phyloP scores from a whole-genome alignment of 64 coral and sea anemone species.

The Montipora foliosa region DNA sequence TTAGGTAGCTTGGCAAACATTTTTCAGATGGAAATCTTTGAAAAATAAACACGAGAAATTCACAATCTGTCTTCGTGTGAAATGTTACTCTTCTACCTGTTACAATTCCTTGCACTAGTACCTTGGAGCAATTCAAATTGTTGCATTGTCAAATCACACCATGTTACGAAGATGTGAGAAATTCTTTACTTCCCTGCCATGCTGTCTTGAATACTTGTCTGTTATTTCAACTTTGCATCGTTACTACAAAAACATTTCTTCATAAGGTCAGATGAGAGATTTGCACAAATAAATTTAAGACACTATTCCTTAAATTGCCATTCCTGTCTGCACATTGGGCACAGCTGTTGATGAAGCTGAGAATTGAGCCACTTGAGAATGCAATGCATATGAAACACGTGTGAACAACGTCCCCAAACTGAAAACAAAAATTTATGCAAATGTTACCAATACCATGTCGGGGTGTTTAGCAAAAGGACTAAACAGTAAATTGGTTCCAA shows the following conservation, averaged over 20 bases:
- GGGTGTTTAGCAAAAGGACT: not conserved
- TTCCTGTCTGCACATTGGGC: constrained; percentile 99
- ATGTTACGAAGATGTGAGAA: too few species aligned
- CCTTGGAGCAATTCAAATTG: not conserved
- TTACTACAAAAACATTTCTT: not conserved
- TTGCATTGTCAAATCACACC: not conserved
- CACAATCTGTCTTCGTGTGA: not conserved
- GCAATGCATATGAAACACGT: constrained; percentile 99
- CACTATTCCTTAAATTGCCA: constrained; percentile 98
- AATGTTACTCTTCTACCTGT: too few species aligned
- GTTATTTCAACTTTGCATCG: not conserved
- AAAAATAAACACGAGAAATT: constrained; percentile 51
- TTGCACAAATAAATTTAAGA: not conserved
- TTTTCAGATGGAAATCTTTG: constrained; percentile 58
- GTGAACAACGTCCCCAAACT: constrained; percentile 99
- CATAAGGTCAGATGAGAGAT: too few species aligned
- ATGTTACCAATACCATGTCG: not conserved
- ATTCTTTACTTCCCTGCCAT: too few species aligned
- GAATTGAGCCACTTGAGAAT: constrained; percentile 98
- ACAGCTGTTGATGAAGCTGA: constrained; percentile 95
- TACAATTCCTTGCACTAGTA: not conserved
- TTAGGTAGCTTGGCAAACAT: constrained; percentile 55
- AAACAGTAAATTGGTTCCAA: too few species aligned
- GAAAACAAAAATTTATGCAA: constrained; percentile 26
- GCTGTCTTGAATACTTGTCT: not conserved